Conservation (phyloP, 2,888 invertebrate genomes). For the Chrysopilus asiliformis region DNA sequence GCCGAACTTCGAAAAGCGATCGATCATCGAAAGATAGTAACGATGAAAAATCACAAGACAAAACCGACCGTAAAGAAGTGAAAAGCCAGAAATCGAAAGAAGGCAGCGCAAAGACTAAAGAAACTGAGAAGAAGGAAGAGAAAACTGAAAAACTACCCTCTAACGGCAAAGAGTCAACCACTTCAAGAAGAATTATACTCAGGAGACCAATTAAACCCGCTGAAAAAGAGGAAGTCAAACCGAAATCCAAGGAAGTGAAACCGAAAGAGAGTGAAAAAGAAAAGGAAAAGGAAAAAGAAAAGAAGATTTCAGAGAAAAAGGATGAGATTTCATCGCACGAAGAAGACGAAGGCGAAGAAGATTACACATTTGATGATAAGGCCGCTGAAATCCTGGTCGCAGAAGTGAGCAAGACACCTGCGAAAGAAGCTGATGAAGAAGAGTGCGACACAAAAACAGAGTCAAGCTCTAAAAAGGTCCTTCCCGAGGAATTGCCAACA, state of each 20-base stretch:
- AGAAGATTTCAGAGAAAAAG: constrained; percentile 2
- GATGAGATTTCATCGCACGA: constrained; percentile 4
- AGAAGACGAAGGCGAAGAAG: constrained; percentile 9
- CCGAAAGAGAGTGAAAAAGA: constrained; percentile 8
- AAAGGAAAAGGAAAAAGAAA: constrained; percentile 10
- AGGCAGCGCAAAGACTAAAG: neutral
- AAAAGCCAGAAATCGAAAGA: neutral
- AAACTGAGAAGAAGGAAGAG: constrained; percentile 4
- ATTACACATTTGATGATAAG: neutral
- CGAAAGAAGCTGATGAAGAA: neutral
- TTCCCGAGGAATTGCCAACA: too few species aligned
- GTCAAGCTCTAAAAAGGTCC: constrained; percentile 2
- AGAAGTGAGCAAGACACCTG: neutral
- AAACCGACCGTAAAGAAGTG: neutral
- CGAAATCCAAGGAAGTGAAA: constrained; percentile 11
- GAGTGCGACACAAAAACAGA: neutral
- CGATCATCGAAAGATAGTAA: constrained; percentile 1
- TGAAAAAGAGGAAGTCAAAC: neutral
- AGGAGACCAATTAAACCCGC: neutral
- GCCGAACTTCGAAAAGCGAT: too few species aligned
- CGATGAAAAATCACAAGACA: neutral
- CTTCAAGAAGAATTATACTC: too few species aligned
- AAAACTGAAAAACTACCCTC: too few species aligned
- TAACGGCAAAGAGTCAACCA: too few species aligned
- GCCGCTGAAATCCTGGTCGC: neutral